Percentiles rank a stretch among this genome's conserved stretches.
phyloP scores from a whole-genome alignment of 35 echinoderm and acorn worm species.

The Ptychodera flava region DNA sequence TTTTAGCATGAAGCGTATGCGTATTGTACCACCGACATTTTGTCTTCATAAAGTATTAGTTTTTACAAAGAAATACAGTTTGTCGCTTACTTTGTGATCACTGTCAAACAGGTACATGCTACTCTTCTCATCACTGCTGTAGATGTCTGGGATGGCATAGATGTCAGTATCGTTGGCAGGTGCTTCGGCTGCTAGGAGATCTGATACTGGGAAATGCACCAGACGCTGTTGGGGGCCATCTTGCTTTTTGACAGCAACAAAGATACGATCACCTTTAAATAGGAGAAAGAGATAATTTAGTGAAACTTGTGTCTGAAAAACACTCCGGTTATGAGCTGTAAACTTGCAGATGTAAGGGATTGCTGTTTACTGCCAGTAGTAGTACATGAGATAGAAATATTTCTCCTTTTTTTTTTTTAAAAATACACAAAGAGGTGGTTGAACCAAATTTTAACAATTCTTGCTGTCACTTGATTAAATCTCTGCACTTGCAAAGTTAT shows the following conservation, averaged over 20 bases:
- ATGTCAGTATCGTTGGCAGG: neutral
- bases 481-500: too few relatives aligned
- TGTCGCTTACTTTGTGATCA: constrained; percentile 31
- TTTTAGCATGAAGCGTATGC: too few relatives aligned
- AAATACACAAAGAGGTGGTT: neutral
- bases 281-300: neutral
- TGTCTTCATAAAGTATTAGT: too few relatives aligned
- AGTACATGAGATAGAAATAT: too few relatives aligned
- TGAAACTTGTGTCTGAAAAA: too few relatives aligned
- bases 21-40: too few relatives aligned
- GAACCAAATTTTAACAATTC: neutral
- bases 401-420: too few relatives aligned
- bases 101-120: constrained; percentile 31
- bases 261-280: constrained; percentile 32
- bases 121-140: neutral
- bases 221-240: neutral
- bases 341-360: too few relatives aligned
- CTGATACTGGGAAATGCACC: constrained; percentile 12
- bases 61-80: too few relatives aligned
- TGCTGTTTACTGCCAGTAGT: too few relatives aligned
- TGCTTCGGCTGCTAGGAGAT: constrained; percentile 20
- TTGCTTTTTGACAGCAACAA: constrained; percentile 34
- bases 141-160: constrained; percentile 14
- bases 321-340: too few relatives aligned
- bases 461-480: too few relatives aligned